Evolutionary conservation across 2,888 invertebrate genomes (phyloP).

Genomic region (Nemotelus nigrinus): DNA sequence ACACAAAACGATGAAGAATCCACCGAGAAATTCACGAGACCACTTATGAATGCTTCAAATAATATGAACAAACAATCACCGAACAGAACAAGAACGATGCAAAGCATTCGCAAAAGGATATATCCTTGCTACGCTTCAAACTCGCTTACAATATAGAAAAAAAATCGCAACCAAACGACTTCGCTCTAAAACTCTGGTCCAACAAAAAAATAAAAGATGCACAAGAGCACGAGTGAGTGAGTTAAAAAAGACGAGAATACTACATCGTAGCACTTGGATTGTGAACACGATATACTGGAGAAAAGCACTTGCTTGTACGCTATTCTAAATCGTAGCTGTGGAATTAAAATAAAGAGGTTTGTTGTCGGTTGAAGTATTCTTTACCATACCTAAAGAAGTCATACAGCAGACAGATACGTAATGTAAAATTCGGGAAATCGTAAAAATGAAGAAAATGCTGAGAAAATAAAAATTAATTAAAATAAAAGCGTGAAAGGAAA

Average conservation of each 20-base stretch:
- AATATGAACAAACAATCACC: slow-evolving; percentile 44
- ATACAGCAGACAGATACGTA: too few species aligned
- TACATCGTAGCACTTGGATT: slow-evolving; percentile 25
- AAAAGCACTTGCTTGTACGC: slow-evolving; percentile 21
- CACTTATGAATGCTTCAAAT: slow-evolving; percentile 45
- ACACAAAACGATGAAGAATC: slow-evolving; percentile 3
- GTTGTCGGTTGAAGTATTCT: too few species aligned
- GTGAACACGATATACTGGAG: slow-evolving; percentile 37
- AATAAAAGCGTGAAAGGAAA: too few species aligned
- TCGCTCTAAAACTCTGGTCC: slow-evolving; percentile 5
- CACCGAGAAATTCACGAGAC: slow-evolving; percentile 40
- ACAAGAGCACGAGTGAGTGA: background rate
- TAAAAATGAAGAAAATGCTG: too few species aligned
- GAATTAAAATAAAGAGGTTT: slow-evolving; percentile 24
- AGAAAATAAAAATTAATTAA: too few species aligned
- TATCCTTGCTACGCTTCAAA: background rate
- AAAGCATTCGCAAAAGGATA: slow-evolving; percentile 33
- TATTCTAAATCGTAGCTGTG: slow-evolving; percentile 21
- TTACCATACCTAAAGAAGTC: too few species aligned
- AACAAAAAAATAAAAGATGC: background rate
- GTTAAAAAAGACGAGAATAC: slow-evolving; percentile 25
- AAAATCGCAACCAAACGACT: background rate
- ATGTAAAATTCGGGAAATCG: too few species aligned
- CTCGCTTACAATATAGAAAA: background rate
- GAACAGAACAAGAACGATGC: slow-evolving; percentile 32